Conservation (phyloP, 2,113 vertebrate species). For the Trochalopteron elliotii region DNA sequence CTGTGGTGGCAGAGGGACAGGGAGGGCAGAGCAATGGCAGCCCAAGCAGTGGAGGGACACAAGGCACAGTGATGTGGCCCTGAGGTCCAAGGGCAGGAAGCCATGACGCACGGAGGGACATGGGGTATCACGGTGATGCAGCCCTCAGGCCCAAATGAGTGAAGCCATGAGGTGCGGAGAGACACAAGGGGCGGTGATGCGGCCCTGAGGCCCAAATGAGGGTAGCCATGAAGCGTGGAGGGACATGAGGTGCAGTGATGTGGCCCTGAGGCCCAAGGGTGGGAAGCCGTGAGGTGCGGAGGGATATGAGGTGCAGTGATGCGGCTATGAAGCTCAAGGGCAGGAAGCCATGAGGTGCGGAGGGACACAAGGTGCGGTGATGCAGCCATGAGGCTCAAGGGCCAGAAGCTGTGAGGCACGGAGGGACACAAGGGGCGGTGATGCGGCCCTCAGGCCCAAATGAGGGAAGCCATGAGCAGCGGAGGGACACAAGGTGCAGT, state of each 20-base stretch:
- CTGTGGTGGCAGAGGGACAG: rapidly evolving
- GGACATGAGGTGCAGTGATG: rapidly evolving
- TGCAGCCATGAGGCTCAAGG: rapidly evolving
- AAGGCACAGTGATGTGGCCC: rapidly evolving
- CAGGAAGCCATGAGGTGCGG: rapidly evolving
- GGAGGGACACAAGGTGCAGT: too few relatives aligned
- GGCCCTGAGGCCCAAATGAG: rapidly evolving
- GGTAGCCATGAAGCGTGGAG: not conserved
- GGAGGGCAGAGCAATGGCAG: rapidly evolving
- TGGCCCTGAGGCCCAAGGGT: rapidly evolving
- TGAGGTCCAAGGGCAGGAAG: rapidly evolving
- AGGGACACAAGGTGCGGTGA: rapidly evolving
- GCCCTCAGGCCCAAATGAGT: rapidly evolving
- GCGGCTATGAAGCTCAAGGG: rapidly evolving
- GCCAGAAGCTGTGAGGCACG: not conserved
- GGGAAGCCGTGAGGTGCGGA: not conserved
- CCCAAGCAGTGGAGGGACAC: rapidly evolving
- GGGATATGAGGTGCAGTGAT: rapidly evolving
- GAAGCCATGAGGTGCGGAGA: not conserved
- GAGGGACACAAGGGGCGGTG: not conserved
- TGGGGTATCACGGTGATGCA: rapidly evolving
- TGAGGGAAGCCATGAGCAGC: too few relatives aligned
- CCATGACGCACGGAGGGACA: not conserved
- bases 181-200: rapidly evolving
- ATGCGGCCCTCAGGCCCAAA: too few relatives aligned